Conservation (phyloP, 2,888 invertebrate genomes). For the Acrocera orbiculus region DNA sequence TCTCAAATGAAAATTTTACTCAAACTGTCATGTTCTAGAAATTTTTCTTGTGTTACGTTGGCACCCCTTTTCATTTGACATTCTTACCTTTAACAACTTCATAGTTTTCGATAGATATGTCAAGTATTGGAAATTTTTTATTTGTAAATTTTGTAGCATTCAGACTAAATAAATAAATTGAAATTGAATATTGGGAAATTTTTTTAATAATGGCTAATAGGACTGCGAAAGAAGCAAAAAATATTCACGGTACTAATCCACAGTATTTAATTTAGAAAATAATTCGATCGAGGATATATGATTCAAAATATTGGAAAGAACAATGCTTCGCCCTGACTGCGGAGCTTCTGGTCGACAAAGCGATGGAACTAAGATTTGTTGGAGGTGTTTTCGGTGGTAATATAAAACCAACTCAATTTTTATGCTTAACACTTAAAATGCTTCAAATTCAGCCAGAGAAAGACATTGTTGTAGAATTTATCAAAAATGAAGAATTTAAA, state of each 20-base stretch:
- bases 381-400: constrained; percentile 97
- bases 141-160: too few species aligned
- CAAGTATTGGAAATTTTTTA: too few species aligned
- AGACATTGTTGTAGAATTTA: constrained; percentile 97
- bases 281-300: constrained; percentile 92
- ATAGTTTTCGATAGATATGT: too few species aligned
- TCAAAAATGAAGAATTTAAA: constrained; percentile 97
- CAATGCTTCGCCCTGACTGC: constrained; percentile 98
- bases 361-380: constrained; percentile 82
- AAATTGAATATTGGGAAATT: too few species aligned
- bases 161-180: too few species aligned
- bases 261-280: constrained; percentile 99
- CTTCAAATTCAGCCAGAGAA: constrained; percentile 99
- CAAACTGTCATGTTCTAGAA: too few species aligned
- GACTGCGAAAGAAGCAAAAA: constrained; percentile 95
- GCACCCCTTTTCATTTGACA: too few species aligned
- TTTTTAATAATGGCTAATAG: constrained; percentile 81
- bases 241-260: constrained; percentile 97
- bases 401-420: constrained; percentile 90
- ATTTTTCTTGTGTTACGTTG: too few species aligned
- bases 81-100: too few species aligned
- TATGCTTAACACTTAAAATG: constrained; percentile 92
- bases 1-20: too few species aligned
- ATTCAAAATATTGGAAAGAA: constrained; percentile 99
- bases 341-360: constrained; percentile 94